These are phyloP conservation scores for Sialis fuliginosa DNA, from an alignment of 2,888 invertebrate species.

Conservation along the genomic window DNA sequence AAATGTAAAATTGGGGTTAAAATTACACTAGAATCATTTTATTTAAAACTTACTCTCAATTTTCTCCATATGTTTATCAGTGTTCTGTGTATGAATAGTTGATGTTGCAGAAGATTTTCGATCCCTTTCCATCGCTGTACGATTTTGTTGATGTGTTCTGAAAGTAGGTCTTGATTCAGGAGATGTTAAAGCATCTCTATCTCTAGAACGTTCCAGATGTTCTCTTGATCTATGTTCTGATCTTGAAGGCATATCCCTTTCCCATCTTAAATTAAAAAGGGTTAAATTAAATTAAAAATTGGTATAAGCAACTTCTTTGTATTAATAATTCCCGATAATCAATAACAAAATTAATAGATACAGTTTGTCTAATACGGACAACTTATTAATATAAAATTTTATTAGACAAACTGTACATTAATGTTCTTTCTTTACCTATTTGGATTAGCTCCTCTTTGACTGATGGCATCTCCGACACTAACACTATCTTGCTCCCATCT, in stretches of 20 bases:
- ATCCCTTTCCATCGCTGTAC: constrained; percentile 45
- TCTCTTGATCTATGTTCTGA: constrained; percentile 23
- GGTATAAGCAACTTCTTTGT: too few species aligned
- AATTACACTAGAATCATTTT: constrained; percentile 7
- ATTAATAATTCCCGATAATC: too few species aligned
- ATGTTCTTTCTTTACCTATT: neutral
- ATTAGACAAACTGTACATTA: too few species aligned
- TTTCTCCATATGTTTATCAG: constrained; percentile 34
- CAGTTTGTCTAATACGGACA: too few species aligned
- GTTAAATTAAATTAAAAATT: too few species aligned
- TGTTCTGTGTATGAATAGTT: constrained; percentile 54
- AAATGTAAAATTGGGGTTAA: neutral
- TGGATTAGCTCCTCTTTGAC: neutral
- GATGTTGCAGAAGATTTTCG: constrained; percentile 54
- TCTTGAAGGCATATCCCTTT: constrained; percentile 17
- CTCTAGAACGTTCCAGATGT: constrained; percentile 1
- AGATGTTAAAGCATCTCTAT: constrained; percentile 16
- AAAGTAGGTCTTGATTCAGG: constrained; percentile 43
- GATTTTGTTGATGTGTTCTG: constrained; percentile 45
- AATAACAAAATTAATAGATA: too few species aligned
- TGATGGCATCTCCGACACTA: neutral
- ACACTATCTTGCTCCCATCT: constrained; percentile 3
- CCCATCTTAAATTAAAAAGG: neutral
- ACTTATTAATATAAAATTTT: too few species aligned
- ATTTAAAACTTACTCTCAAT: constrained; percentile 30